Conservation (phyloP, 2,113 vertebrate species). For the Plestiodon gilberti region DNA sequence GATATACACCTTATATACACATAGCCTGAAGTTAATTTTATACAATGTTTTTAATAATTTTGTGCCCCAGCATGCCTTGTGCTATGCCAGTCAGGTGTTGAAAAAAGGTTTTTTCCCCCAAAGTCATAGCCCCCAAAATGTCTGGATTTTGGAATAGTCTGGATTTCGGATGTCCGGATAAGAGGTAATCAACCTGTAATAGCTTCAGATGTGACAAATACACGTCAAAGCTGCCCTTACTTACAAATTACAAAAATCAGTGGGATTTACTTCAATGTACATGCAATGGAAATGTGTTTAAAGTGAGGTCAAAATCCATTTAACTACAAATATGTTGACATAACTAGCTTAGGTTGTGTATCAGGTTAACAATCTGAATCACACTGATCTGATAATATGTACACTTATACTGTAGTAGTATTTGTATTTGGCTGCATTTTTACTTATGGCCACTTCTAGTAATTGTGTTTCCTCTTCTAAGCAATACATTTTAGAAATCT, state of each 20-base stretch:
- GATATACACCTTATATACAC: too few relatives aligned
- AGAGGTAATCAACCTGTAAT: too few relatives aligned
- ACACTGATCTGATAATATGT: conserved; percentile 9
- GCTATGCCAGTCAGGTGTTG: too few relatives aligned
- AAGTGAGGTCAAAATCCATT: background rate
- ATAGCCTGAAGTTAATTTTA: too few relatives aligned
- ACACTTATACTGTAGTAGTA: conserved; percentile 8
- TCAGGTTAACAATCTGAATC: background rate
- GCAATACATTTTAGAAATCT: conserved; percentile 11
- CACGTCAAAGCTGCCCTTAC: background rate
- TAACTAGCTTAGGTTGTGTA: background rate
- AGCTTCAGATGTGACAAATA: background rate
- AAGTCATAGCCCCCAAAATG: too few relatives aligned
- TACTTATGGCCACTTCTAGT: conserved; percentile 30
- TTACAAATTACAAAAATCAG: background rate
- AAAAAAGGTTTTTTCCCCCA: too few relatives aligned
- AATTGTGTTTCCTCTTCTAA: conserved; percentile 5
- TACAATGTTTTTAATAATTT: too few relatives aligned
- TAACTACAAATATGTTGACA: background rate
- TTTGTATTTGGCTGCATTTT: conserved; percentile 45
- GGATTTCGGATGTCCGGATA: too few relatives aligned
- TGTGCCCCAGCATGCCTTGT: too few relatives aligned
- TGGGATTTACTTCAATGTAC: background rate
- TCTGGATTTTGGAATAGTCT: too few relatives aligned
- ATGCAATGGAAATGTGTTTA: background rate